Base-by-base conservation (phyloP, 2,888 invertebrate species). In the Melangyna quadrimaculata region DNA sequence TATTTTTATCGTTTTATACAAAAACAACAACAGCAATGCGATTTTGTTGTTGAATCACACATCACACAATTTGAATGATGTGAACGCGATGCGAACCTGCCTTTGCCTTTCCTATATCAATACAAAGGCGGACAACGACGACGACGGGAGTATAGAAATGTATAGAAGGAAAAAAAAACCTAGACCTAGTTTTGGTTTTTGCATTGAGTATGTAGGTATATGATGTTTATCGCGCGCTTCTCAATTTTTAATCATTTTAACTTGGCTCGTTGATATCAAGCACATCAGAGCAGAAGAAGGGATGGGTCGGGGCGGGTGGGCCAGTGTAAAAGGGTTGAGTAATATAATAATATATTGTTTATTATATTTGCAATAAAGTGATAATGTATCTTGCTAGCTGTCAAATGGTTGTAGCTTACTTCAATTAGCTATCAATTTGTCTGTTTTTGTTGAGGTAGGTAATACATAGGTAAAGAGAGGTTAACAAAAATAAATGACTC, bases 151-250 rank as follows among this genome's bases (percentile, higher is more conserved):
- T 29, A 14, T 77, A 78, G 81, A 69, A 86, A 86, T 77, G 80
- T 80, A 14, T 37, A 65, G 14, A 65, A 51, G 35, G n/a, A 35
- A 57, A 65, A 87, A 86, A 82, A 87, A 87, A 87, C 87, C 87
- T 87, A 87, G 87, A 87, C 87, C 87, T 87, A 87, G 87, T 87
- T 87, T 87, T 78, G 55, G 82, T 71, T 87, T 82, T 87, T 78
- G 87, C 87, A 87, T 82, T 87, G 81, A n/a, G n/a, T n/a, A n/a
- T n/a, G n/a, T n/a, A n/a, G n/a, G n/a, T 59, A 32, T 71, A 82
- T 72, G 72, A 78, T 87, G 86, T 80, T 78, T 86, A 78, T 73
- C 77, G 80, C 86, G 81, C 75, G 77, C 86, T 86, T 86, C 81
- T 81, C 73, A 81, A n/a, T 77, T 81, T 86, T 86, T 86, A 78